Conservation (phyloP, 2,113 vertebrate genomes). For the Arothron firmamentum region DNA sequence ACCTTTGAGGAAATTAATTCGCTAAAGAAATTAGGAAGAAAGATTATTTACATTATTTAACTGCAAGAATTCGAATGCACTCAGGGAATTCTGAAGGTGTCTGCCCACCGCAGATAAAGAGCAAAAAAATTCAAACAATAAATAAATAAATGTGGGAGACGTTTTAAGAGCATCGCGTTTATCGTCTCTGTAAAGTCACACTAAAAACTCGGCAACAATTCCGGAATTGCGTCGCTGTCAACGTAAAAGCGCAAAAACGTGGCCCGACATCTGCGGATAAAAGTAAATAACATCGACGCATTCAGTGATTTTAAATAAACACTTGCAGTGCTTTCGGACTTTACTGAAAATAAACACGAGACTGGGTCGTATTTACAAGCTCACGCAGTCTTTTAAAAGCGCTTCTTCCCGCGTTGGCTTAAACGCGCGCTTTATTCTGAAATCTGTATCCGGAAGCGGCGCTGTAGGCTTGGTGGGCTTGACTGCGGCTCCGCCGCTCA, state of each 20-base stretch:
- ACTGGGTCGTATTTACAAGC: not conserved
- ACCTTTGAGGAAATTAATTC: too few relatives aligned
- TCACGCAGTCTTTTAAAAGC: not conserved
- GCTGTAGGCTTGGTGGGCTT: slow-evolving; percentile 4
- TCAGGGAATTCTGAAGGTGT: not conserved
- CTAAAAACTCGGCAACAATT: rapidly evolving
- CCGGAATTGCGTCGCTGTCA: slow-evolving; percentile 23
- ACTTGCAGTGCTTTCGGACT: too few relatives aligned
- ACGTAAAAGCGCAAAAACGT: slow-evolving; percentile 8
- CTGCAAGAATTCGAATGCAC: too few relatives aligned
- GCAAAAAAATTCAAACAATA: not conserved
- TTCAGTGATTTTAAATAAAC: too few relatives aligned
- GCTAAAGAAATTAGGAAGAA: too few relatives aligned
- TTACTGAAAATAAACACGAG: not conserved
- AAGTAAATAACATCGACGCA: too few relatives aligned
- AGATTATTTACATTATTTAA: too few relatives aligned
- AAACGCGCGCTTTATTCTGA: slow-evolving; percentile 43
- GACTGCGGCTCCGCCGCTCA: slow-evolving; percentile 4
- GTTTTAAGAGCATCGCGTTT: slow-evolving; percentile 11
- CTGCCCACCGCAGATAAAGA: slow-evolving; percentile 1
- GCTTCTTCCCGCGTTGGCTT: rapidly evolving
- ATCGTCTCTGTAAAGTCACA: slow-evolving; percentile 20
- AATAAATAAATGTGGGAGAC: not conserved
- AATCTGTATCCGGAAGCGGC: not conserved
- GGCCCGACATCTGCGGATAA: too few relatives aligned